Base-by-base conservation (phyloP, 2,113 vertebrate species). In the Typhlomys cinereus region DNA sequence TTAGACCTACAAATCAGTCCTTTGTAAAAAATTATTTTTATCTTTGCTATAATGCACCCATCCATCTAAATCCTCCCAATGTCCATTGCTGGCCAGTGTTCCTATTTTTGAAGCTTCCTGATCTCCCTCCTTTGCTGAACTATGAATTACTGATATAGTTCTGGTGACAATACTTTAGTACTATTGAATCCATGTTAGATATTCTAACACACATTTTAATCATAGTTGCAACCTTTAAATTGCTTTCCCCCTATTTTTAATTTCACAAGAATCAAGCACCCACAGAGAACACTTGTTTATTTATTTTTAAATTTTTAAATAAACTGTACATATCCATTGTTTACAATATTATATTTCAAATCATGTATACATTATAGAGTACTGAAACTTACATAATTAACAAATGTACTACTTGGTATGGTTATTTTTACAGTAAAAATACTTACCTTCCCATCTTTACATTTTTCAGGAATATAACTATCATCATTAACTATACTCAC, bases 341-440 rank as follows among this genome's bases (percentile, higher is more conserved):
- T 18, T 64, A 62, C 21, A 87, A 29, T 57, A 67, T 15, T 5
- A 44, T 82, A 57, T 48, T n/a, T 64, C 57, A 39, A 81, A 92
- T 23, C 41, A 57, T 48, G 57, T n/a, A 23, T 46, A 66, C 46
- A 15, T 31, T 89, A 25, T 27, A 2, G 4, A 82, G 20, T 57
- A 57, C 5, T 59, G 82, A 39, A 69, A 21, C 39, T 12, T 50
- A 75, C 67, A 57, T 81, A 73, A 85, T 86, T 79, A 61, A 44
- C 23, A 67, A 92, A 83, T 67, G 69, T 82, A 41, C 66, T 46
- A 46, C 39, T 6, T 66, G 18, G 67, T 31, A 57, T 66, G 34
- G 34, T 36, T 75, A 74, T 75, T 88, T 73, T 92, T 88, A 21
- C 20, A 82, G 13, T 39, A 62, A 88, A 69, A 82, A 67, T 71